Evolutionary conservation across 2,113 vertebrate genomes (phyloP).

Genomic region (Macaca nemestrina): DNA sequence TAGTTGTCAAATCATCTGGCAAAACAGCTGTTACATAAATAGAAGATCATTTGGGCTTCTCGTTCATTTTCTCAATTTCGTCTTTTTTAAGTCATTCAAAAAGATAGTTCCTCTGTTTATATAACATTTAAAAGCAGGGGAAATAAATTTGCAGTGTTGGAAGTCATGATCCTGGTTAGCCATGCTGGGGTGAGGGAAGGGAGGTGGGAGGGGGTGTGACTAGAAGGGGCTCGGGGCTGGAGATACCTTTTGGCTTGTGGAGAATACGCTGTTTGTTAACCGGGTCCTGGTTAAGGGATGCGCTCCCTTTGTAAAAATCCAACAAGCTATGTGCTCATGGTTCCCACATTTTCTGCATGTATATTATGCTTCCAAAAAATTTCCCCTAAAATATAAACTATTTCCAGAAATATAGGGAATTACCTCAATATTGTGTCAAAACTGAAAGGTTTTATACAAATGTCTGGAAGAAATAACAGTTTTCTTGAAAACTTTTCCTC

Average conservation of each 20-base stretch:
- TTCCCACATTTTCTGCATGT: neutral
- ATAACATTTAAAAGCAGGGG: neutral
- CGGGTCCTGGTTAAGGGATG: neutral
- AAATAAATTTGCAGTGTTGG: neutral
- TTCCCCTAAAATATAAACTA: neutral
- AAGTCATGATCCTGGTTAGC: neutral
- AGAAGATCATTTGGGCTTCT: neutral
- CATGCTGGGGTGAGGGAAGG: neutral
- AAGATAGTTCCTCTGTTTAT: neutral
- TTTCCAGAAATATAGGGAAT: conserved; percentile 3
- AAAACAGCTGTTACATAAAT: conserved; percentile 45
- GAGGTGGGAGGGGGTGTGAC: neutral
- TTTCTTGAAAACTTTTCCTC: neutral
- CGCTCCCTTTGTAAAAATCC: neutral
- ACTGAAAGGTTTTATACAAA: neutral
- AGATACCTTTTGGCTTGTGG: rapidly evolving
- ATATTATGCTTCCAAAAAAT: neutral
- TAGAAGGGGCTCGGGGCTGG: rapidly evolving
- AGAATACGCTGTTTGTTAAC: neutral
- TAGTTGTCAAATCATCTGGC: conserved; percentile 55
- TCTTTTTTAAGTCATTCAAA: conserved; percentile 35
- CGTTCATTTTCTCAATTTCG: neutral
- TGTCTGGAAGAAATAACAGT: neutral
- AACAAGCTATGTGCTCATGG: neutral
- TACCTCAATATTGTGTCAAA: neutral